phyloP scores from a whole-genome alignment of 2,888 invertebrate species.

The Lysandra bellargus region DNA sequence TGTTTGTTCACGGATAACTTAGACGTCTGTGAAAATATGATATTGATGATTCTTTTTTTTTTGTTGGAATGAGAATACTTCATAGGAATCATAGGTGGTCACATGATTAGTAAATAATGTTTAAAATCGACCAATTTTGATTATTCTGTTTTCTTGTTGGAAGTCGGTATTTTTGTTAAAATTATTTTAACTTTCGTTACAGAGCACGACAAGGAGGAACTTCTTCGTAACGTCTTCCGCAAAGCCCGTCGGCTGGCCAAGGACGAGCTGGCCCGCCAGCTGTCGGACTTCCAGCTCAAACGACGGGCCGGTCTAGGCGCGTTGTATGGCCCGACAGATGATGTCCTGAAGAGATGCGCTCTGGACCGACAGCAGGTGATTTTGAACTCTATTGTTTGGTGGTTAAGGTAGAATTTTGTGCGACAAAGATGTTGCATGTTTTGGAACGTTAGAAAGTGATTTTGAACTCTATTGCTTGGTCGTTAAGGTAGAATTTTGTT shows the following conservation, averaged over 20 bases:
- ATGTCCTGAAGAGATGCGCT: slow-evolving; percentile 88
- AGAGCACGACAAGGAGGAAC: slow-evolving; percentile 94
- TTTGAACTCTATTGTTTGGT: background rate
- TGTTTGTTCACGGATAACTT: too few species aligned
- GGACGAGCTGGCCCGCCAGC: slow-evolving; percentile 88
- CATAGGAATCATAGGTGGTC: too few species aligned
- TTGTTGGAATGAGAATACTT: too few species aligned
- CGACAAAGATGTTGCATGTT: too few species aligned
- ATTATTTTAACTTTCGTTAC: background rate
- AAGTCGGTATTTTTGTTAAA: too few species aligned
- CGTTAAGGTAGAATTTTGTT: too few species aligned
- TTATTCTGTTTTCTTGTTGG: too few species aligned
- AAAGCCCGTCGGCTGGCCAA: slow-evolving; percentile 92
- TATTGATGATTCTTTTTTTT: too few species aligned
- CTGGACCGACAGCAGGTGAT: slow-evolving; percentile 88
- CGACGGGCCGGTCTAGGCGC: slow-evolving; percentile 93
- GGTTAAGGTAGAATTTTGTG: background rate
- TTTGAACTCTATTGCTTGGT: background rate
- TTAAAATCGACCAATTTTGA: too few species aligned
- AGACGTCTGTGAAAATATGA: too few species aligned
- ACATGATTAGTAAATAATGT: too few species aligned
- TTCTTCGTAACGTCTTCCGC: slow-evolving; percentile 92
- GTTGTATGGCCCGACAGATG: slow-evolving; percentile 93
- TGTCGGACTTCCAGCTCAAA: slow-evolving; percentile 93
- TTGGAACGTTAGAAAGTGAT: slow-evolving; percentile 87